Evolutionary conservation across 2,113 vertebrate genomes (phyloP).

Genomic region (Rhynchomys soricoides): DNA sequence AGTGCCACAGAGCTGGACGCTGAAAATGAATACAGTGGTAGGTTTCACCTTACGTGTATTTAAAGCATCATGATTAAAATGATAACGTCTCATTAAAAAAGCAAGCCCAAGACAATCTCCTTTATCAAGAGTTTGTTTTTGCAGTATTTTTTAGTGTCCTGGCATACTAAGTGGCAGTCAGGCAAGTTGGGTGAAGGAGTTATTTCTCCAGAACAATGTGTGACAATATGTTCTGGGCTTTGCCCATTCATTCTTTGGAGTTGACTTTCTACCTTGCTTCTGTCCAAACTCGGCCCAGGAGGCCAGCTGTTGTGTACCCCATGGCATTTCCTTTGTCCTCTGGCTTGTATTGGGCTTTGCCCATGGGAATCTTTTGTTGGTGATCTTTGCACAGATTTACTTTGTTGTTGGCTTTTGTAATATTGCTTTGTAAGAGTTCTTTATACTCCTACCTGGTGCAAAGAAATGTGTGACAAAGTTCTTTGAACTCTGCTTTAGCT

Average conservation of each 20-base stretch:
- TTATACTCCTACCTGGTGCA: neutral
- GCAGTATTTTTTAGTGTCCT: neutral
- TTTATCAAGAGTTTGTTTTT: neutral
- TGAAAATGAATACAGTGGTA: neutral
- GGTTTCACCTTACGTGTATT: neutral
- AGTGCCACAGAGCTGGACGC: neutral
- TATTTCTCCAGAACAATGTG: neutral
- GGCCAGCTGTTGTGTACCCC: neutral
- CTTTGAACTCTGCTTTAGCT: conserved; percentile 27
- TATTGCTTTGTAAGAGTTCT: neutral
- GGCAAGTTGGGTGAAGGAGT: neutral
- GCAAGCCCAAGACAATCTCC: neutral
- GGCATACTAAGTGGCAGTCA: neutral
- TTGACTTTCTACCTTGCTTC: neutral
- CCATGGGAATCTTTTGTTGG: neutral
- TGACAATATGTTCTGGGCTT: neutral
- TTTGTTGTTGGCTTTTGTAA: neutral
- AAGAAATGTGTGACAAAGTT: neutral
- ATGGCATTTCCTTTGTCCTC: neutral
- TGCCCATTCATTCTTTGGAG: neutral
- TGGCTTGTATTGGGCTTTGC: neutral
- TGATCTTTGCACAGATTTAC: neutral
- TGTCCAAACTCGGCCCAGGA: neutral
- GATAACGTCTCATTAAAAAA: neutral
- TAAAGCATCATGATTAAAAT: neutral